These are phyloP conservation scores for Buteo buteo DNA, from an alignment of 2,113 vertebrate genomes.

Conservation along the genomic window DNA sequence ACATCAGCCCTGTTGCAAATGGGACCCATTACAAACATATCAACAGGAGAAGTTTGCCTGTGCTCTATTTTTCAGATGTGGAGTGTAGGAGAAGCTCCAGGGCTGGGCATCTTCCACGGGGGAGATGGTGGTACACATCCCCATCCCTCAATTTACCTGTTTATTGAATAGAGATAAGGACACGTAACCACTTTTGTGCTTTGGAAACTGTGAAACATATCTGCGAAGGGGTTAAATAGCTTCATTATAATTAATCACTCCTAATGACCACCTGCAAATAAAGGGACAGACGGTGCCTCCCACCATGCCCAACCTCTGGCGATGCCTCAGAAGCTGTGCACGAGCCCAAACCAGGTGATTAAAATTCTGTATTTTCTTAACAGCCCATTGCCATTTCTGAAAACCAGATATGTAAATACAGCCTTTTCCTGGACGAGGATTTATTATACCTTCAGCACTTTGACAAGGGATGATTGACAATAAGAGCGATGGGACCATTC, in stretches of 20 bases:
- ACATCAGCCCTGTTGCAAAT: not conserved
- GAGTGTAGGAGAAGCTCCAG: not conserved
- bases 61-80: not conserved
- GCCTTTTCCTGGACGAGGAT: not conserved
- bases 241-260: not conserved
- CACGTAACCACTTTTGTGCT: rapidly evolving
- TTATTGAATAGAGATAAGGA: not conserved
- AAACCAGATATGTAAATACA: not conserved
- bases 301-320: not conserved
- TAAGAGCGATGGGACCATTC: not conserved
- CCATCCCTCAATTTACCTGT: not conserved
- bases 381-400: not conserved
- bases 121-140: not conserved
- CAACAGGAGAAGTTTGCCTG: not conserved
- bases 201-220: not conserved
- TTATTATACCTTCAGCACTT: not conserved
- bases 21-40: not conserved
- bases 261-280: not conserved
- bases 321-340: not conserved
- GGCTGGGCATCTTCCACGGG: not conserved
- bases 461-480: not conserved
- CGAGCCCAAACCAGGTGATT: not conserved
- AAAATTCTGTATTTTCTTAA: not conserved
- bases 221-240: not conserved
- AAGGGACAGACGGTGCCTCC: not conserved